phyloP scores from a whole-genome alignment of 2,113 vertebrate genomes.

The Lampris megalopsis region DNA sequence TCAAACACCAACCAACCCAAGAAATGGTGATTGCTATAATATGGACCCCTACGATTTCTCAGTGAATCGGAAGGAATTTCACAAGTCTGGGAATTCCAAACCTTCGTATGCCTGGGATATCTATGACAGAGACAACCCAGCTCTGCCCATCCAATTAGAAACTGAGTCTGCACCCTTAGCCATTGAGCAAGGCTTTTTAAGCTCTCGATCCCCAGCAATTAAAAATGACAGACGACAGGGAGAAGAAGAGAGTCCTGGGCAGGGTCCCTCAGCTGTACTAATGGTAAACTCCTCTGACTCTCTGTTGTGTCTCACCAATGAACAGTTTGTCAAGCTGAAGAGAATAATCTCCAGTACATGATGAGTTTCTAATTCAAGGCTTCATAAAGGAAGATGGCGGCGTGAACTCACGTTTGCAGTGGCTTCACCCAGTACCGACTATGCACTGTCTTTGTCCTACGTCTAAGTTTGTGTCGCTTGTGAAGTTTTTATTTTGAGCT shows the following conservation, averaged over 20 bases:
- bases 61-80: not conserved
- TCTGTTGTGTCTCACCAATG: constrained; percentile 59
- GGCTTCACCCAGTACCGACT: too few species aligned
- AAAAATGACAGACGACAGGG: not conserved
- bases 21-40: not conserved
- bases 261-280: not conserved
- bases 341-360: constrained; percentile 69
- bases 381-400: too few species aligned
- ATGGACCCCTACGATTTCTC: constrained; percentile 6
- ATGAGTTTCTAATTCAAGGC: constrained; percentile 24
- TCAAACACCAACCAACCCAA: not conserved
- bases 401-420: too few species aligned
- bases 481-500: too few species aligned
- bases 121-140: constrained; percentile 5
- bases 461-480: too few species aligned
- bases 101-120: constrained; percentile 22
- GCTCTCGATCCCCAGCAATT: not conserved
- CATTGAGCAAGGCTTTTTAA: constrained; percentile 25
- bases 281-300: constrained; percentile 55
- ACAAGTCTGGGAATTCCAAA: constrained; percentile 20
- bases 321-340: constrained; percentile 77
- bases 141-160: not conserved
- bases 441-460: too few species aligned
- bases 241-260: constrained; percentile 1
- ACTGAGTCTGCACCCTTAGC: not conserved